Evolutionary conservation across 2,797 vertebrate genomes (phyloP).

Genomic region (Acanthurus lineatus): DNA sequence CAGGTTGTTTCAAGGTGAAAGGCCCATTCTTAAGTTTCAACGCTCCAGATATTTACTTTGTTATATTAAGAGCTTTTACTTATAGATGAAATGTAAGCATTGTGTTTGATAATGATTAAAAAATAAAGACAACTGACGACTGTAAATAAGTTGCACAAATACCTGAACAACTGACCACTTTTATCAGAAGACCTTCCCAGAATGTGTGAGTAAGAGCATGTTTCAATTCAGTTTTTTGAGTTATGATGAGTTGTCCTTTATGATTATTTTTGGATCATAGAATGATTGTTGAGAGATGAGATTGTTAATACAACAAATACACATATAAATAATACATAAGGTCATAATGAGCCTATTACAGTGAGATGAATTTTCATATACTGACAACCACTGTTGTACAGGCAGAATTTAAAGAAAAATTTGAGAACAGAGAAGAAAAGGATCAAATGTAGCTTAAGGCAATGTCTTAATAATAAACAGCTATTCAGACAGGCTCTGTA

Average conservation of each 20-base stretch:
- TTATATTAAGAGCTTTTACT: background rate
- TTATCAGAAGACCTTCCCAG: background rate
- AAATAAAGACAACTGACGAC: background rate
- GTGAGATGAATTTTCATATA: background rate
- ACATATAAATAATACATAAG: background rate
- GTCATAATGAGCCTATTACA: too few relatives aligned
- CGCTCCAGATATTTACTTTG: background rate
- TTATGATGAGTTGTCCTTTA: background rate
- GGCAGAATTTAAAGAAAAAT: background rate
- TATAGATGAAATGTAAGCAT: background rate
- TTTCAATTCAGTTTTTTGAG: background rate
- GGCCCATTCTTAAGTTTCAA: background rate
- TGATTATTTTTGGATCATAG: background rate
- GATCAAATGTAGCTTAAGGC: background rate
- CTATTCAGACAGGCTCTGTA: background rate
- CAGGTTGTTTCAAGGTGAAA: constrained; percentile 8
- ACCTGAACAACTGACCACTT: background rate
- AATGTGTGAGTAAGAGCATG: background rate
- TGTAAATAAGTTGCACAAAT: background rate
- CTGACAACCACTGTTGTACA: background rate
- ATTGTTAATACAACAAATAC: background rate
- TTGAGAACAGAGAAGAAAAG: background rate
- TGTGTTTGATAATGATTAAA: background rate
- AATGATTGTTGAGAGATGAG: background rate
- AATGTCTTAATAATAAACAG: background rate